phyloP scores from a whole-genome alignment of 2,888 invertebrate genomes.

The Rhingia campestris region DNA sequence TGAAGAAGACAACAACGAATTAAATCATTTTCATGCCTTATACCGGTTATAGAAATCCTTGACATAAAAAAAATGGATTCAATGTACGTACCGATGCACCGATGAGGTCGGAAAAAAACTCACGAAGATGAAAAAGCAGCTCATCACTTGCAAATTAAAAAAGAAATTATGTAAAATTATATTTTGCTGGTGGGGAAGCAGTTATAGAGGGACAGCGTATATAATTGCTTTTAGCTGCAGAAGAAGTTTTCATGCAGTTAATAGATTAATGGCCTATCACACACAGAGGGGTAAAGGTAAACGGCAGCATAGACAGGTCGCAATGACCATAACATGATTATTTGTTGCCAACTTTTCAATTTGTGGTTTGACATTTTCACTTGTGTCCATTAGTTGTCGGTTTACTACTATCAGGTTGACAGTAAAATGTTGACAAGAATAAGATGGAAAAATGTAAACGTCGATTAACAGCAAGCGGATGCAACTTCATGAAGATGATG shows the following conservation, averaged over 20 bases:
- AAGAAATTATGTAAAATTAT: conserved; percentile 67
- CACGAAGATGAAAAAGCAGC: conserved; percentile 15
- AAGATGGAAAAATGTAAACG: conserved; percentile 6
- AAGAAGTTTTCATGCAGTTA: conserved; percentile 46
- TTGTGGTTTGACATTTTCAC: conserved; percentile 70
- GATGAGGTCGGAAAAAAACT: conserved; percentile 9
- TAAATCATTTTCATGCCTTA: conserved; percentile 73
- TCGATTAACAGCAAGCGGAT: conserved; percentile 3
- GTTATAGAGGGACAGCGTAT: conserved; percentile 13
- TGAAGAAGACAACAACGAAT: conserved; percentile 39
- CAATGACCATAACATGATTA: conserved; percentile 64
- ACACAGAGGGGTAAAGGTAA: conserved; percentile 56
- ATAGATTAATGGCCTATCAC: conserved; percentile 45
- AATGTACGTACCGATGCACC: conserved; percentile 30
- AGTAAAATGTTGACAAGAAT: conserved; percentile 14
- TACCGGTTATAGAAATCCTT: conserved; percentile 82
- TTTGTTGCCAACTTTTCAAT: conserved; percentile 37
- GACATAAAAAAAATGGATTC: conserved; percentile 79
- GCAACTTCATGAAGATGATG: not conserved
- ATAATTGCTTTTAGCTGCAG: conserved; percentile 14
- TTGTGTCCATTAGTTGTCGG: conserved; percentile 54
- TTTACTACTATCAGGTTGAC: conserved; percentile 35
- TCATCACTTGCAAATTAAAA: conserved; percentile 51
- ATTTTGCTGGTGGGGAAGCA: not conserved
- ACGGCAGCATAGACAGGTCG: conserved; percentile 46